These are phyloP conservation scores for zebrafish (Danio rerio) DNA, from an alignment of 2,113 vertebrate genomes.

Conservation along the genomic window DNA sequence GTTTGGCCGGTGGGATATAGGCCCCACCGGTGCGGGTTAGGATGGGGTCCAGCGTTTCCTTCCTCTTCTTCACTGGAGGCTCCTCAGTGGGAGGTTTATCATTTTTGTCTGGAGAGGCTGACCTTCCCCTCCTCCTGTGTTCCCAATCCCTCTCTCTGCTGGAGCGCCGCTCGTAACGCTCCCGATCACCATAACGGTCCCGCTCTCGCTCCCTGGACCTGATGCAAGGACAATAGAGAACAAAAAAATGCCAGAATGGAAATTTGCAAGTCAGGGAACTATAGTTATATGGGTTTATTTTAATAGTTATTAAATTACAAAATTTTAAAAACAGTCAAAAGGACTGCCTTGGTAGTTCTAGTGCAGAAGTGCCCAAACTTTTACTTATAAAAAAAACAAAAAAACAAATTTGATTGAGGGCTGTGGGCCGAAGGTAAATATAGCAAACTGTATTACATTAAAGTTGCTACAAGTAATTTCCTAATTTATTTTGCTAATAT, in stretches of 20 bases:
- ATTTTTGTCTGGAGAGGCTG: constrained; percentile 73
- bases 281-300: no score
- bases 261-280: not conserved
- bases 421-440: no score
- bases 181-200: constrained; percentile 65
- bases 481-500: no score
- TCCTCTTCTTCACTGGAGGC: constrained; percentile 88
- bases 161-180: constrained; percentile 58
- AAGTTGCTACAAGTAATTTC: no score
- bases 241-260: not conserved
- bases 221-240: not conserved
- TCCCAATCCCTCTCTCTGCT: constrained; percentile 58
- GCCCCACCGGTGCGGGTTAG: constrained; percentile 95
- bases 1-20: constrained; percentile 95
- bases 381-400: no score
- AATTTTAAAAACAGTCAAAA: no score
- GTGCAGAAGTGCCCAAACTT: no score
- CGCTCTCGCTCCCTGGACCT: constrained; percentile 51
- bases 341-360: no score
- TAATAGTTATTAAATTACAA: no score
- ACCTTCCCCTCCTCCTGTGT: constrained; percentile 76
- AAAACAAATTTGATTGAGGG: no score
- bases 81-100: constrained; percentile 72
- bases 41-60: constrained; percentile 93
- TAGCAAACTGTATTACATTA: no score